A percentile compares a stretch with the other conserved stretches of the same genome.
Evolutionary conservation across 2,888 invertebrate species (phyloP).

Genomic region (Hirtodrosophila cameraria): DNA sequence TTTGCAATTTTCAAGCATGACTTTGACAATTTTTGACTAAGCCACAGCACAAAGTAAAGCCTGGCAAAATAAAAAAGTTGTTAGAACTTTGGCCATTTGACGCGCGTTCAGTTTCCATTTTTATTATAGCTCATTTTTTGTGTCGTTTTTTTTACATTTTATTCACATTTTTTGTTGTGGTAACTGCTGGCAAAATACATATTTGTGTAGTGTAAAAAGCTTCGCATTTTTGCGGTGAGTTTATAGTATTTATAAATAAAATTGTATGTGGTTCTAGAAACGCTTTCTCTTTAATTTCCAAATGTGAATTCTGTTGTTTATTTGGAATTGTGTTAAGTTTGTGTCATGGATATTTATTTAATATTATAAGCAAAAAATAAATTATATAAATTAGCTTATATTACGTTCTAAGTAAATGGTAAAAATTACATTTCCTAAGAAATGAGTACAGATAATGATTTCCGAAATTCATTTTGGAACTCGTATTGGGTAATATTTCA

Average conservation of each 20-base stretch:
- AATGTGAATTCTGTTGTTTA: not conserved
- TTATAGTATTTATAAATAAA: constrained; percentile 10
- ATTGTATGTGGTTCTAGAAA: constrained; percentile 5
- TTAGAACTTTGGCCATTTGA: constrained; percentile 59
- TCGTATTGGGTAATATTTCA: constrained; percentile 8
- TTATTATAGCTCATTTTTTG: constrained; percentile 40
- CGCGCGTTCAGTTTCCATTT: constrained; percentile 44
- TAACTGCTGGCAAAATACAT: constrained; percentile 53
- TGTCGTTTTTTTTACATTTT: constrained; percentile 13
- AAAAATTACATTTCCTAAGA: not conserved
- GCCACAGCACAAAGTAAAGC: constrained; percentile 30
- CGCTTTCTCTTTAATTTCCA: not conserved
- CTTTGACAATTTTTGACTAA: constrained; percentile 54
- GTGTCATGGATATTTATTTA: not conserved
- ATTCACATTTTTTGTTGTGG: constrained; percentile 21
- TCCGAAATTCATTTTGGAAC: constrained; percentile 16
- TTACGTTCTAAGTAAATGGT: too few species aligned
- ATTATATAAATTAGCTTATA: not conserved
- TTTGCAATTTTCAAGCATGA: constrained; percentile 67
- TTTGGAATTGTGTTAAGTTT: not conserved
- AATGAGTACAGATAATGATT: not conserved
- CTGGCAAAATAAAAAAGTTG: constrained; percentile 38
- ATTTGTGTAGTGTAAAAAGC: constrained; percentile 36
- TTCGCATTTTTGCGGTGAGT: constrained; percentile 33
- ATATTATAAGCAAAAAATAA: not conserved